These are phyloP conservation scores for Eupeodes luniger DNA, from an alignment of 2,888 invertebrate genomes.

Conservation along the genomic window DNA sequence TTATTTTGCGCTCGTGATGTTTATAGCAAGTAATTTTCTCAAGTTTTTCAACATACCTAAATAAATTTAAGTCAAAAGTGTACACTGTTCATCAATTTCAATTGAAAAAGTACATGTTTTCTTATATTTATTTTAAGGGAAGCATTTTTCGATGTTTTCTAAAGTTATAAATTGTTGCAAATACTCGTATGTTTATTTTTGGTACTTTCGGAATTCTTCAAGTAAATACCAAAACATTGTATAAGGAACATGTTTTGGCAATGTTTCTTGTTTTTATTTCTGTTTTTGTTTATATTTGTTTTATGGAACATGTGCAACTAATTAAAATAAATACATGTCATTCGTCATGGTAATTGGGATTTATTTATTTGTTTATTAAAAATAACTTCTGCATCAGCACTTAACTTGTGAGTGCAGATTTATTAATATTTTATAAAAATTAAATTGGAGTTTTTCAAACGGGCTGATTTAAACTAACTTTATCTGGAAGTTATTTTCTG, in stretches of 20 bases:
- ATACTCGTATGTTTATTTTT: not conserved
- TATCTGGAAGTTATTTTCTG: too few species aligned
- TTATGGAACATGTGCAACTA: conserved; percentile 19
- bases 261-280: not conserved
- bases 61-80: too few species aligned
- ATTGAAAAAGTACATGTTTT: not conserved
- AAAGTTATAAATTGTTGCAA: not conserved
- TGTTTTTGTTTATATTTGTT: conserved; percentile 22
- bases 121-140: not conserved
- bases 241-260: conserved; percentile 11
- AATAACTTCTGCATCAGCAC: not conserved
- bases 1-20: conserved; percentile 18
- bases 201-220: not conserved
- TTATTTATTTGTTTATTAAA: not conserved
- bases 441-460: too few species aligned
- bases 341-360: not conserved
- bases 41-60: not conserved
- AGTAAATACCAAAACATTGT: not conserved
- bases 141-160: not conserved
- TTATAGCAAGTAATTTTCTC: conserved; percentile 5
- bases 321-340: conserved; percentile 25
- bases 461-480: too few species aligned
- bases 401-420: too few species aligned
- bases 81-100: not conserved
- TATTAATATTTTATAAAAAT: too few species aligned